Evolutionary conservation across 2,797 vertebrate species (phyloP).

Genomic region (Pangasius larnaudii): DNA sequence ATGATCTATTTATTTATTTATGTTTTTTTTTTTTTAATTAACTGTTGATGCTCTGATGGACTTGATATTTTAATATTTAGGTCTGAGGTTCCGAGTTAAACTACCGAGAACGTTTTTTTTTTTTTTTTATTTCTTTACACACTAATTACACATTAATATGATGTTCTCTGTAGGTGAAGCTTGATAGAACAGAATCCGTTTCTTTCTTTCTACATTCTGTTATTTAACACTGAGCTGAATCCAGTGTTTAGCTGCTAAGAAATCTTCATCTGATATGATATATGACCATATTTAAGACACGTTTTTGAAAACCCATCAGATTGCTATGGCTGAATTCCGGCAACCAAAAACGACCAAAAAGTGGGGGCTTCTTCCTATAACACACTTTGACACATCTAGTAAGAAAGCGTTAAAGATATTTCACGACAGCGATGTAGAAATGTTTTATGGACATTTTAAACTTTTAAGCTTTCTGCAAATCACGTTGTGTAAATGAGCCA

Average conservation of each 20-base stretch:
- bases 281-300: background rate
- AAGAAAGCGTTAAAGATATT: background rate
- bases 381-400: background rate
- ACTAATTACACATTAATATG: background rate
- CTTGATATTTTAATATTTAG: slow-evolving; percentile 20
- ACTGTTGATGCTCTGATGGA: slow-evolving; percentile 55
- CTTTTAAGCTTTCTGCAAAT: background rate
- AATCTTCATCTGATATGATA: background rate
- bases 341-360: background rate
- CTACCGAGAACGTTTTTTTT: background rate
- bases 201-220: background rate
- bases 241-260: background rate
- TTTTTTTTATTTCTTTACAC: too few relatives aligned
- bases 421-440: background rate
- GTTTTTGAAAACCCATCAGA: background rate
- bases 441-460: background rate
- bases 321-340: background rate
- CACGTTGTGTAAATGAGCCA: background rate
- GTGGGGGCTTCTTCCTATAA: too few relatives aligned
- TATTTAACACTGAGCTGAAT: background rate
- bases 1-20: slow-evolving; percentile 75
- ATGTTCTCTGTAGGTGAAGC: too few relatives aligned
- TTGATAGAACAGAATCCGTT: background rate
- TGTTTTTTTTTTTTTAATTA: slow-evolving; percentile 62
- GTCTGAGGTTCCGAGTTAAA: slow-evolving; percentile 9